Conservation (phyloP, 2,888 invertebrate genomes). For the Acanthoscelides obtectus region DNA sequence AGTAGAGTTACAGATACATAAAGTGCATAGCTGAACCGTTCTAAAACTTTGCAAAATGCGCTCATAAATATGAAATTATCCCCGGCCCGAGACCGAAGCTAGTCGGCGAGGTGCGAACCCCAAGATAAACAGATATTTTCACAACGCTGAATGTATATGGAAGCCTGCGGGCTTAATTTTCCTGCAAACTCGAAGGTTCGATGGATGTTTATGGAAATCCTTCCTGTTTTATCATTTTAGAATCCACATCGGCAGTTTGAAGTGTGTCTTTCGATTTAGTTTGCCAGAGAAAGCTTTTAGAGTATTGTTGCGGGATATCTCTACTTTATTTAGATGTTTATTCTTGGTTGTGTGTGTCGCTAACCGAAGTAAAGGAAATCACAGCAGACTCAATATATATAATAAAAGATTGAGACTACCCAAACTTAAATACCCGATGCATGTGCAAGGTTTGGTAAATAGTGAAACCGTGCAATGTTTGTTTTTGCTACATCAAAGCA, state of each 20-base stretch:
- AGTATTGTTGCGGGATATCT: no score
- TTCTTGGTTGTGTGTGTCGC: no score
- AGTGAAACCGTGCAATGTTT: no score
- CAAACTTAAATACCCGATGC: no score
- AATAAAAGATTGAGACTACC: no score
- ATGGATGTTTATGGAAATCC: neutral
- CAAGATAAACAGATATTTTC: neutral
- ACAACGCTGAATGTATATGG: neutral
- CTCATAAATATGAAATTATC: neutral
- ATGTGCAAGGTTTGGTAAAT: no score
- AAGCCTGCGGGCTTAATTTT: neutral
- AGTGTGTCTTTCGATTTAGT: no score
- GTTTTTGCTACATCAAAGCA: no score
- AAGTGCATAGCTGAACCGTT: neutral
- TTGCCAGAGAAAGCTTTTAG: neutral
- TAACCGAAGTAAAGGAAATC: no score
- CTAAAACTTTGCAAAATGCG: neutral
- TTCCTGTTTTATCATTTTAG: neutral
- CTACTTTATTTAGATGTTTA: no score
- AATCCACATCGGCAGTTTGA: neutral
- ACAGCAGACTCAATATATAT: no score
- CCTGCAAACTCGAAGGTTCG: neutral
- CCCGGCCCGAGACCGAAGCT: neutral
- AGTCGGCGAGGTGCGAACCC: neutral
- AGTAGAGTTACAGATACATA: neutral